Evolutionary conservation across 2,113 vertebrate genomes (phyloP).

Genomic region (Pyrgilauda ruficollis): DNA sequence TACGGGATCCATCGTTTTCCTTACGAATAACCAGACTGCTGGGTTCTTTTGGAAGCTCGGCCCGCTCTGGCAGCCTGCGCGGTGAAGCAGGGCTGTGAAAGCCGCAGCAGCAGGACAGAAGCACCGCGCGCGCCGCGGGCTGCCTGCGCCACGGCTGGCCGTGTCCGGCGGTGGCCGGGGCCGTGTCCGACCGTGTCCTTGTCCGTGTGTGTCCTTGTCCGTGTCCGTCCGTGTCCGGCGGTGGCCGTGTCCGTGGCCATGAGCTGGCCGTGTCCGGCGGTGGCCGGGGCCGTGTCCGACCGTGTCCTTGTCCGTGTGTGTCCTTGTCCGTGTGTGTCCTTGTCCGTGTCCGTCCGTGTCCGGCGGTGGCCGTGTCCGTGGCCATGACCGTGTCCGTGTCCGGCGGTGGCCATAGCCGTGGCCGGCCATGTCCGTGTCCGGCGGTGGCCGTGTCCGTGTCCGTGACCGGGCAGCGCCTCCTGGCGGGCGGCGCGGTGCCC

Average conservation of each 20-base stretch:
- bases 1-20: too few species aligned
- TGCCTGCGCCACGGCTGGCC: neutral
- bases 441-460: fast-evolving
- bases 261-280: neutral
- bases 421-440: too few species aligned
- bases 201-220: neutral
- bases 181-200: neutral
- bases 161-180: neutral
- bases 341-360: too few species aligned
- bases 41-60: neutral
- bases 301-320: too few species aligned
- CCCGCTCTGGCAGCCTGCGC: neutral
- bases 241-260: neutral
- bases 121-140: fast-evolving
- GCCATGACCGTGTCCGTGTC: too few species aligned
- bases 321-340: neutral
- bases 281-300: too few species aligned
- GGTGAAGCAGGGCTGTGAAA: neutral
- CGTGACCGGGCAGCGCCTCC: neutral
- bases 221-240: neutral
- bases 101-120: too few species aligned
- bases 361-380: neutral
- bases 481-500: neutral
- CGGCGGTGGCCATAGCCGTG: neutral
- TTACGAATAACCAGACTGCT: fast-evolving